Base-by-base conservation (phyloP, 2,113 vertebrate genomes). In the Bostrychus sinensis region DNA sequence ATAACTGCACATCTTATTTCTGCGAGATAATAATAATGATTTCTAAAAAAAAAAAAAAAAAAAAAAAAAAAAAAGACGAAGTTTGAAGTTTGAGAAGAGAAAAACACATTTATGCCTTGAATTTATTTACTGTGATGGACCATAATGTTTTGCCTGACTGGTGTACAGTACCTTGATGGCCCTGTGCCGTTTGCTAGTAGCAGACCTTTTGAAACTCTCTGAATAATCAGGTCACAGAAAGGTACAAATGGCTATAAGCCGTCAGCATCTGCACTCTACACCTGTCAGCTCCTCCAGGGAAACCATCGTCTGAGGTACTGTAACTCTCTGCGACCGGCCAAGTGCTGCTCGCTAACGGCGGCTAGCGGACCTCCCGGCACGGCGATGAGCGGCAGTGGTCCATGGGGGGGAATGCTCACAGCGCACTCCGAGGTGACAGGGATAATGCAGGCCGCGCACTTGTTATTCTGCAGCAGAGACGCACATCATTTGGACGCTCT, bases 401-500 rank as follows among this genome's bases (percentile, higher is more conserved):
- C 25, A 38, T 25, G 20, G 43, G 23, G 3, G 79, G 81, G 71
- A 77, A 81, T 37, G 80, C 79, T 83, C 72, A 72, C 66, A 58
- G 56, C 41, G 75, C 72, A 78, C 75, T 75, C 66, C 39, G 28
- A 63, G 70, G 70, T 75, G 83, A 71, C 74, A 72, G 57, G 51
- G 55, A 81, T 74, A 81, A 86, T 70, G 28, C 14, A 32, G 65
- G 79, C 54, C 55, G 2, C 20, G 70, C 62, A 66, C 73, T 78
- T 81, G 82, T 78, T 85, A 77, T 77, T 70, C 72, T 73, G 56
- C 7, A n/a, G 66, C 68, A 63, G 62, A 78, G 75, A 65, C 22
- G 62, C 13, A 36, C 70, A 80, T 77, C 67, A 74, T 76, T 76
- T 75, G 50, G 58, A 26, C 4, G 1, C 62, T 56, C 26, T 53